Base-by-base conservation (phyloP, 2,888 invertebrate species). In the Acholoe squamosa region DNA sequence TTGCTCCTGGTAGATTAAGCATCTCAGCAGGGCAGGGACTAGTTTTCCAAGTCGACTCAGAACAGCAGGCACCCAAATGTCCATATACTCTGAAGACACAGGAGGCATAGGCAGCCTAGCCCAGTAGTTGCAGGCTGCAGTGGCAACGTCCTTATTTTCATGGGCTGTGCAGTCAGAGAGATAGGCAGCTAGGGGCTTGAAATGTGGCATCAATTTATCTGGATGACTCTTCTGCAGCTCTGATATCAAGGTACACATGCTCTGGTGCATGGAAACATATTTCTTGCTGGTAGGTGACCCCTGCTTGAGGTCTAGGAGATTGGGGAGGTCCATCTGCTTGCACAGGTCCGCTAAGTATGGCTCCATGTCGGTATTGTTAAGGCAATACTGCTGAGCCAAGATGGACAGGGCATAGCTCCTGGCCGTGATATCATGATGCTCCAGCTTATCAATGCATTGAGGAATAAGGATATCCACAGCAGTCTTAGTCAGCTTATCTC, bases 111-210 rank as follows among this genome's bases (percentile, higher is more conserved):
- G 51, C n/a, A 92, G 80, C 34, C 76, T 90, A 12, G 89, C 91
- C 92, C 92, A 92, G 90, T 91, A 92, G n/a, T 90, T 89, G 54
- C 91, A 92, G 0, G 90, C 92, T n/a, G 91, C 91, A 16, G 89
- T 77, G 19, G 92, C 89, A 16, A 91, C 52, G 33, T 77, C 91
- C 16, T 54, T 19, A 22, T 90, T 80, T 31, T 89, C 84, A 43
- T 77, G 71, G 22, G 28, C 91, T 3, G 91, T 91, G 76, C 91
- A 90, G 16, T 90, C 84, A 12, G 89, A 80, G 43, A 92, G 77
- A 43, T 91, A 92, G 31, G 76, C 56, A 0, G 84, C 91, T 10
- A 92, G 67, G 0, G 89, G 84, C 31, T 90, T 91, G 76, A 91
- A 92, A 56, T 90, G 33, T 25, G 84, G 90, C 71, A 91, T 77